These are phyloP conservation scores for Centropyge bicolor DNA, from an alignment of 2,797 vertebrate genomes.

Conservation along the genomic window DNA sequence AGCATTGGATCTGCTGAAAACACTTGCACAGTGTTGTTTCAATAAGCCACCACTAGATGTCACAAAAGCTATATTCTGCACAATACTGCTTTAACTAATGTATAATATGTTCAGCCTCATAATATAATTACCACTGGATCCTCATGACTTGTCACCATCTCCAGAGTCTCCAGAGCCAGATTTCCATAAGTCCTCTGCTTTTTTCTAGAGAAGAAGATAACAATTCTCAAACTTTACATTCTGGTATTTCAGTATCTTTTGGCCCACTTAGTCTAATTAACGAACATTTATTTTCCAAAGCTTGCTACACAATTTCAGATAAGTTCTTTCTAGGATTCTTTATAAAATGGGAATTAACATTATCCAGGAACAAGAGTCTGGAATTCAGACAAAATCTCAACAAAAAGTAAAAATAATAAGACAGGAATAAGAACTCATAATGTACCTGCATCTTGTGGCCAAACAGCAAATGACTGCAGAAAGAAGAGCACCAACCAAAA, in stretches of 20 bases:
- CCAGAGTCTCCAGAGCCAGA: constrained; percentile 28
- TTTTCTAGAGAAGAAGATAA: constrained; percentile 6
- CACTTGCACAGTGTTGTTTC: background rate
- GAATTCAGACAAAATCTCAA: background rate
- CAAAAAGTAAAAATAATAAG: constrained; percentile 16
- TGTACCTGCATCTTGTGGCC: constrained; percentile 55
- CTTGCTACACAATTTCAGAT: background rate
- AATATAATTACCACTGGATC: constrained; percentile 26
- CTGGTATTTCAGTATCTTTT: background rate
- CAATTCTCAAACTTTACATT: background rate
- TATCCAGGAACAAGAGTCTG: background rate
- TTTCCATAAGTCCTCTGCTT: background rate
- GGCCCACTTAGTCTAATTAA: too few relatives aligned
- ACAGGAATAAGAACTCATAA: background rate
- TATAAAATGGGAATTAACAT: background rate
- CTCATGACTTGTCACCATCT: constrained; percentile 38
- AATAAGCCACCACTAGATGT: background rate
- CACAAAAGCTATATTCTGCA: background rate
- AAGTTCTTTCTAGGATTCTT: background rate
- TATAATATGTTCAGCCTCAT: background rate
- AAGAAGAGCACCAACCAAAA: constrained; percentile 40
- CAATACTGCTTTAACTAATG: background rate
- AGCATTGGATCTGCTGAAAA: background rate
- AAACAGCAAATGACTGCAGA: constrained; percentile 51
- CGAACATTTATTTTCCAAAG: background rate